A percentile compares a stretch with the other conserved stretches of the same genome.
phyloP scores from a whole-genome alignment of 2,888 invertebrate species.

The Pseudococcus jackbeardsleyi region DNA sequence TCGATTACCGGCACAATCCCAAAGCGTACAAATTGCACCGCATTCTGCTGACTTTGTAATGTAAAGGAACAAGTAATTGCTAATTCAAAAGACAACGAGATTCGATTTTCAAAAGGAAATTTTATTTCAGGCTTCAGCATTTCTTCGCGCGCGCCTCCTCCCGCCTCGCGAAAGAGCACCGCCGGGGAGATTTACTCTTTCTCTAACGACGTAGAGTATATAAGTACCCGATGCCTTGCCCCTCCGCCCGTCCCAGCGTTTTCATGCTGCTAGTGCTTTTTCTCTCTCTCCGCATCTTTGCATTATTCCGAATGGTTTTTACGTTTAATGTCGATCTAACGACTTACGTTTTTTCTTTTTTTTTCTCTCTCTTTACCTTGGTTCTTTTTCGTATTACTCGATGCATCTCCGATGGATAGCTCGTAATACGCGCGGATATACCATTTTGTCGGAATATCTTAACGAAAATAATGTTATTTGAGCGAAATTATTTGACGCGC shows the following conservation, averaged over 20 bases:
- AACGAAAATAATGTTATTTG: slow-evolving; percentile 21
- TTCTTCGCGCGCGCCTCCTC: slow-evolving; percentile 23
- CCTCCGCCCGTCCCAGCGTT: not conserved
- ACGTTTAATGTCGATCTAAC: slow-evolving; percentile 38
- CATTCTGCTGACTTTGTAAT: slow-evolving; percentile 65
- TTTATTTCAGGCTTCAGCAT: slow-evolving; percentile 59
- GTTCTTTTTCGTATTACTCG: not conserved
- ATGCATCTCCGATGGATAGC: too few relatives aligned
- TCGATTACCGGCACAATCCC: slow-evolving; percentile 65
- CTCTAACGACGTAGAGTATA: not conserved
- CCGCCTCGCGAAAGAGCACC: not conserved
- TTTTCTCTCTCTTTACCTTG: not conserved
- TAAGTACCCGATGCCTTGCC: not conserved
- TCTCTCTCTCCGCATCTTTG: not conserved
- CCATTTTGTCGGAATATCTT: not conserved
- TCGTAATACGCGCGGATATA: not conserved
- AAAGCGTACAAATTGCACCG: slow-evolving; percentile 65
- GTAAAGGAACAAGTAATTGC: slow-evolving; percentile 65
- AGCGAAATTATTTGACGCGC: slow-evolving; percentile 12
- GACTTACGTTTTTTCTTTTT: not conserved
- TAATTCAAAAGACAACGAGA: slow-evolving; percentile 65
- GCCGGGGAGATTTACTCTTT: not conserved
- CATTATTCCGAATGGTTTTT: slow-evolving; percentile 17
- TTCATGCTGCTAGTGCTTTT: not conserved
- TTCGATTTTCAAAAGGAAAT: slow-evolving; percentile 64